Evolutionary conservation across 2,797 vertebrate genomes (phyloP), one percentile per base, ranked within the genome.

Genomic region (Crypturellus tataupa): DNA sequence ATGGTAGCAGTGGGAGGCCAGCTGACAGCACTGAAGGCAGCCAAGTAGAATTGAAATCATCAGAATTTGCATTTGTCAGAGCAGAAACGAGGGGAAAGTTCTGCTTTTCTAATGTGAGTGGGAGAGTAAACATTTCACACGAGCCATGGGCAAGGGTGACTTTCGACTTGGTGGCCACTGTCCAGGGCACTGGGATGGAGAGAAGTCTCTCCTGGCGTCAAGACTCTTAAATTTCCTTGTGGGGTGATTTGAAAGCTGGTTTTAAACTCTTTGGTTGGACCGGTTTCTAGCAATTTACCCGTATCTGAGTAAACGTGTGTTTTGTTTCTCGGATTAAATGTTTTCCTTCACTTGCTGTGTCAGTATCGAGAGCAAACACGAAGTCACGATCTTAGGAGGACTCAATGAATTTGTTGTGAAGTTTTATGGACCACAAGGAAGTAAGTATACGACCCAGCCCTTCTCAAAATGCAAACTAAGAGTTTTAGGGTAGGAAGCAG

Each of bases 361-460:
- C 97, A 99, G 99, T 96, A 99, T 99, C 49, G 99, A 99, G 97
- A 99, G 99, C 97, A 99, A 99, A 87, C 99, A 99, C 77, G 99
- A 99, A 97, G 99, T 99, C 96, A 99, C 99, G 23, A 99, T 99
- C 98, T 97, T 99, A 96, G 99, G 99, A 95, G 99, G 99, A 97
- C 99, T 99, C 98, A 99, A 99, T 87, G 99, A 99, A 98, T 99
- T 99, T 96, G 99, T 99, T 96, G 99, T 99, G 95, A 99, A 99
- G 98, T 99, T 99, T 98, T 99, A 99, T 79, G 99, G 99, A 98
- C 99, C 99, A 98, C 99, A 99, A 98, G 99, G 99, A 98, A 99
- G 99, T 99, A 98, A 99, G 99, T 99, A 94, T 35, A 35, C 7
- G 21, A 72, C 19, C 72, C 87, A 37, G 70, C n/a, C 67, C 77